A percentile compares a stretch with the other conserved stretches of the same genome.
Conservation (phyloP, 2,797 vertebrate species). For the Taenioides sp. region DNA sequence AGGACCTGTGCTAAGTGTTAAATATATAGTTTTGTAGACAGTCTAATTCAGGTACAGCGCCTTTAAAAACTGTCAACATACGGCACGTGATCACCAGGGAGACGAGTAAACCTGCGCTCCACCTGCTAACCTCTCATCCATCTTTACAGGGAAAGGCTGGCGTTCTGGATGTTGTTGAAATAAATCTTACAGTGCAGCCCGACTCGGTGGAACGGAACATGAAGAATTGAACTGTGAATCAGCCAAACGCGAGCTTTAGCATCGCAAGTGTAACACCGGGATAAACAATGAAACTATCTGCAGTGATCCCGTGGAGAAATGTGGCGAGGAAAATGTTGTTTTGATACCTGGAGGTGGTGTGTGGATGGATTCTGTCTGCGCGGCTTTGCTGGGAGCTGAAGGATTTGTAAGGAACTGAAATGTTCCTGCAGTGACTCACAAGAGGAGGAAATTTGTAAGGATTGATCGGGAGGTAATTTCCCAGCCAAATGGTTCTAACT, state of each 20-base stretch:
- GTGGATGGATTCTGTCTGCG: slow-evolving; percentile 12
- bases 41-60: too few relatives aligned
- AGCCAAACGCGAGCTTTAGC: slow-evolving; percentile 43
- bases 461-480: slow-evolving; percentile 5
- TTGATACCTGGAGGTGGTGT: slow-evolving; percentile 4
- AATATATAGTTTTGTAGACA: too few relatives aligned
- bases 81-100: slow-evolving; percentile 34
- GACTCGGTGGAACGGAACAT: slow-evolving; percentile 41
- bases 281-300: slow-evolving; percentile 25
- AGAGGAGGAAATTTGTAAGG: background rate
- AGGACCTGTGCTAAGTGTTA: too few relatives aligned
- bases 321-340: background rate
- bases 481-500: background rate
- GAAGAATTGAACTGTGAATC: slow-evolving; percentile 57
- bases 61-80: slow-evolving; percentile 45
- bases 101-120: slow-evolving; percentile 37
- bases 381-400: background rate
- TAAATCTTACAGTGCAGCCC: slow-evolving; percentile 41
- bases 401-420: slow-evolving; percentile 6
- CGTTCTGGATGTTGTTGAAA: slow-evolving; percentile 41
- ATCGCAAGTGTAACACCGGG: slow-evolving; percentile 31
- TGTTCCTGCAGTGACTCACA: slow-evolving; percentile 2
- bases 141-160: slow-evolving; percentile 49
- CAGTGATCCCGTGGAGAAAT: slow-evolving; percentile 13
- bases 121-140: slow-evolving; percentile 47